Evolutionary conservation across 2,113 vertebrate genomes (phyloP).

Genomic region (Corythaeola cristata): DNA sequence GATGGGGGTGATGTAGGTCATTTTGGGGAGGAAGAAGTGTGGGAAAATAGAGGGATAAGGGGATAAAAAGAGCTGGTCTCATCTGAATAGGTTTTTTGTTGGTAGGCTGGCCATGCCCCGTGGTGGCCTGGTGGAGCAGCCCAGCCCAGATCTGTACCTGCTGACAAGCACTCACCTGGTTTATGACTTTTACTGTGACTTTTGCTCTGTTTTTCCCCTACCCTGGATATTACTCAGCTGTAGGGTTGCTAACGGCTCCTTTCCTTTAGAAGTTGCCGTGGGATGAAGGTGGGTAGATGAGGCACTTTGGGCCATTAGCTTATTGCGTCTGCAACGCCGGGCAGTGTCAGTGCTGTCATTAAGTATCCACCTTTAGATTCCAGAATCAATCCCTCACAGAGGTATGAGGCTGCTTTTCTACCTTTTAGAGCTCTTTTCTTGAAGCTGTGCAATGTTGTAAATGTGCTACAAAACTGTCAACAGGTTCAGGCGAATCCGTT

Average conservation of each 20-base stretch:
- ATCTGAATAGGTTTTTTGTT: too few relatives aligned
- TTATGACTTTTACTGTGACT: not conserved
- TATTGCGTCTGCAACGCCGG: not conserved
- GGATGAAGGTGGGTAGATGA: not conserved
- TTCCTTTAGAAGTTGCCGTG: not conserved
- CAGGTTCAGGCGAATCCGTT: not conserved
- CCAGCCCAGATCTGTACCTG: not conserved
- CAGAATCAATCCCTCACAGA: not conserved
- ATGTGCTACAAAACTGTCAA: not conserved
- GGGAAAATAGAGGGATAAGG: not conserved
- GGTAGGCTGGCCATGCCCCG: not conserved
- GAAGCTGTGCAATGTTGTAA: not conserved
- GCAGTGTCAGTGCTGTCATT: not conserved
- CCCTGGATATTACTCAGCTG: not conserved
- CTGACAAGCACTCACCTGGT: not conserved
- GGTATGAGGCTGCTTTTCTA: not conserved
- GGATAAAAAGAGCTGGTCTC: not conserved
- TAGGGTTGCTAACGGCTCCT: not conserved
- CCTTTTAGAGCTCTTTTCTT: accelerated
- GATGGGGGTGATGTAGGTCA: not conserved
- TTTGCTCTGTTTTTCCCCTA: not conserved
- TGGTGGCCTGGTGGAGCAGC: not conserved
- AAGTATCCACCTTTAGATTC: not conserved
- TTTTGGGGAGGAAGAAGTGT: not conserved
- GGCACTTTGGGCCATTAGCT: not conserved